A percentile compares a stretch with the other conserved stretches of the same genome.
phyloP scores from a whole-genome alignment of 2,888 invertebrate species.

The Macroteleia sp. region DNA sequence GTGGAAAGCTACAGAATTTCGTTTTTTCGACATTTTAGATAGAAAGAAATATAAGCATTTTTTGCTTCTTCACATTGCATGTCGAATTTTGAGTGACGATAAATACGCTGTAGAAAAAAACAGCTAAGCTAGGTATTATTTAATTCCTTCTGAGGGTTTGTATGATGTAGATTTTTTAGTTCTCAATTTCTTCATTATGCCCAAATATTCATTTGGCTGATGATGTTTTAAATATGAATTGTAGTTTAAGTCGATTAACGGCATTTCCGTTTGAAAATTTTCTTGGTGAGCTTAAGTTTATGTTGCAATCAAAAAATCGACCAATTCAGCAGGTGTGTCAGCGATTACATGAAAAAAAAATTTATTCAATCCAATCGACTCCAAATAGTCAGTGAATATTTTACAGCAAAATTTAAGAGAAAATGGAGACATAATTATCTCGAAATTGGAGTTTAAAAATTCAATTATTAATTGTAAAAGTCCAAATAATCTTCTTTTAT shows the following conservation, averaged over 20 bases:
- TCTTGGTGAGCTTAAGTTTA: constrained; percentile 11
- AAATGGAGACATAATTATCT: neutral
- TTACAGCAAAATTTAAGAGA: neutral
- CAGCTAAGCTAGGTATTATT: no score
- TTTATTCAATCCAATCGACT: no score
- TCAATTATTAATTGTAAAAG: neutral
- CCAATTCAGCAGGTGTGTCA: neutral
- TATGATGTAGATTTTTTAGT: no score
- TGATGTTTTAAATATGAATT: constrained; percentile 23
- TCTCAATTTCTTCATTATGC: no score
- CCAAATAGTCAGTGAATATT: neutral
- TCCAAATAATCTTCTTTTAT: neutral
- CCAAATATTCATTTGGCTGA: constrained; percentile 18
- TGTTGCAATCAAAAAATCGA: constrained; percentile 13
- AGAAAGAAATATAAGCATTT: no score
- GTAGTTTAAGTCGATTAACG: constrained; percentile 9
- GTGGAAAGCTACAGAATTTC: no score
- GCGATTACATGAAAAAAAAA: neutral
- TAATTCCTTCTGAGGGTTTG: no score
- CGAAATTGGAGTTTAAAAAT: no score
- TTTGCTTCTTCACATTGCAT: no score
- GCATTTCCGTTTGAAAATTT: constrained; percentile 25
- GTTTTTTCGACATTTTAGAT: no score
- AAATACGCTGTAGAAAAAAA: no score
- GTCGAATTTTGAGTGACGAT: no score